Conservation (phyloP, 2,797 vertebrate species). For the Lutjanus campechanus region DNA sequence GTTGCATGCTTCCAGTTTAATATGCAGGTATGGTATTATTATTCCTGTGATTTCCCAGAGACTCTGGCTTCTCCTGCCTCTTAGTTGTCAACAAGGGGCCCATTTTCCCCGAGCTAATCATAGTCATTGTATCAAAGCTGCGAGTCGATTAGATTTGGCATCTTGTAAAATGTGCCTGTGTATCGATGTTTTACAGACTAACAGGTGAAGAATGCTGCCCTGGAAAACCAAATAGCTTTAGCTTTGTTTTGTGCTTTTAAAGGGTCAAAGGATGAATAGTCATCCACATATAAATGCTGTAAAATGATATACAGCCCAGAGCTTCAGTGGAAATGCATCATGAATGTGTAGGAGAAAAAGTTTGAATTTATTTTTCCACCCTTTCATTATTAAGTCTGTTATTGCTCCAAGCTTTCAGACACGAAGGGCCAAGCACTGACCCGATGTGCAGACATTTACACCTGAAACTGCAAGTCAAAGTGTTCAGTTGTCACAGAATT, state of each 20-base stretch:
- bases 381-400: neutral
- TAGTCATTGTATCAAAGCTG: constrained; percentile 62
- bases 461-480: constrained; percentile 4
- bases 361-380: neutral
- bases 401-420: neutral
- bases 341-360: neutral
- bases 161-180: constrained; percentile 54
- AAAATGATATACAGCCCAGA: neutral
- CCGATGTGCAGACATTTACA: too few relatives aligned
- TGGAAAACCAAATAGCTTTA: neutral
- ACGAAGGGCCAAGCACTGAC: neutral
- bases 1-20: constrained; percentile 78
- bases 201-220: neutral
- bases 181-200: constrained; percentile 25
- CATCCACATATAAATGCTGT: neutral
- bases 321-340: neutral
- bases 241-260: constrained; percentile 30
- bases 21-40: constrained; percentile 80
- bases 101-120: constrained; percentile 71
- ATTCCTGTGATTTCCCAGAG: constrained; percentile 62
- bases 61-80: constrained; percentile 57
- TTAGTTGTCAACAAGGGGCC: constrained; percentile 63
- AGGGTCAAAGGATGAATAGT: constrained; percentile 12
- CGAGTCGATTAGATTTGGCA: constrained; percentile 50
- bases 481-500: neutral